Evolutionary conservation across 2,113 vertebrate genomes (phyloP).

Genomic region (Zapornia atra): DNA sequence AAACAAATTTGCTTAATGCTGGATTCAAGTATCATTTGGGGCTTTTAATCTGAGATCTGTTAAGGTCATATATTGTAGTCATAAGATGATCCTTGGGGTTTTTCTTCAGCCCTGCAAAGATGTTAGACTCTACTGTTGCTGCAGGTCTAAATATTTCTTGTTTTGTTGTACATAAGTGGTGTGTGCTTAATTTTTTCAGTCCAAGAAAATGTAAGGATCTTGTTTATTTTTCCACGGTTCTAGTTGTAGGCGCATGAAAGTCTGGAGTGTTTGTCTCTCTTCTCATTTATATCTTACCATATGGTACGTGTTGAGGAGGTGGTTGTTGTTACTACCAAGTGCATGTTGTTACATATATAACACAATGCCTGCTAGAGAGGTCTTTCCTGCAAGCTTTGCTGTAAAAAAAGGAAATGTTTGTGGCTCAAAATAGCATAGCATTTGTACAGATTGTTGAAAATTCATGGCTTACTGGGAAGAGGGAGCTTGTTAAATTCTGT

Average conservation of each 20-base stretch:
- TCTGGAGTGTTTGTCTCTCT: background rate
- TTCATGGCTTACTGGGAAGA: background rate
- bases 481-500: background rate
- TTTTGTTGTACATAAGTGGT: background rate
- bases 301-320: background rate
- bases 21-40: background rate
- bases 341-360: background rate
- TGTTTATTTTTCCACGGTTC: background rate
- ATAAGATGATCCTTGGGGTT: background rate
- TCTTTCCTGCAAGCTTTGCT: background rate
- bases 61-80: background rate
- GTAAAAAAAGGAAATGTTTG: background rate
- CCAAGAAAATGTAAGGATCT: background rate
- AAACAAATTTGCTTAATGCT: background rate
- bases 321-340: background rate
- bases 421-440: rapidly evolving
- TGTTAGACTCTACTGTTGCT: background rate
- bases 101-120: background rate
- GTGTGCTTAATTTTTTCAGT: background rate
- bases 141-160: background rate
- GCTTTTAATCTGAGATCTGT: background rate
- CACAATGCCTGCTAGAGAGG: background rate
- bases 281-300: rapidly evolving
- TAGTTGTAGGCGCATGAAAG: background rate
- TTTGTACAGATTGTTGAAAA: background rate